A percentile compares a stretch with the other conserved stretches of the same genome.
These are phyloP conservation scores for Limnephilus auricula DNA, from an alignment of 2,888 invertebrate species.

Conservation along the genomic window DNA sequence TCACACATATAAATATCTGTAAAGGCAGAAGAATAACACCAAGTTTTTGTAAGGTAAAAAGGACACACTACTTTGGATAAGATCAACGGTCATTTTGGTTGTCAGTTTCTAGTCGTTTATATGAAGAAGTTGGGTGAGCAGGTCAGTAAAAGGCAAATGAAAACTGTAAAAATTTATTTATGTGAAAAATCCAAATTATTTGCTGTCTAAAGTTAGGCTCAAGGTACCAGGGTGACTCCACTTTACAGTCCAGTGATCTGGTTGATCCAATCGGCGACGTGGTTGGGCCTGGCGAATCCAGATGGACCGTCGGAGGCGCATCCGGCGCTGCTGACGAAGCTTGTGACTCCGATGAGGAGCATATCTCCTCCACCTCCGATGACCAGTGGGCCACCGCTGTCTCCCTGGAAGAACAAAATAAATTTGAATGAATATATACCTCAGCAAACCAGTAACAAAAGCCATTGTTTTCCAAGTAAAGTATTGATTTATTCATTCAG, in stretches of 20 bases:
- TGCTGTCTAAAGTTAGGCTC: neutral
- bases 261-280: conserved; percentile 54
- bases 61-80: neutral
- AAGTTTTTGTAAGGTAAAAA: neutral
- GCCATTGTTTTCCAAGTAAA: neutral
- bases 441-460: neutral
- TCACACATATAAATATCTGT: neutral
- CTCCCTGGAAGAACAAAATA: conserved; percentile 48
- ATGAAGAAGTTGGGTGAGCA: neutral
- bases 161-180: neutral
- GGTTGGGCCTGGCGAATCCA: conserved; percentile 52
- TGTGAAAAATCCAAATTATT: neutral
- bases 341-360: conserved; percentile 64
- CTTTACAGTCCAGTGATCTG: conserved; percentile 38
- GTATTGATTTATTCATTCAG: neutral
- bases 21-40: too few species aligned
- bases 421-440: neutral
- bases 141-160: neutral
- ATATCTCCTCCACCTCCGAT: neutral
- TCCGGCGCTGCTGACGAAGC: conserved; percentile 55
- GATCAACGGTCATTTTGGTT: neutral
- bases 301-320: conserved; percentile 48
- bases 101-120: neutral
- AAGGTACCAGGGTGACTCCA: neutral
- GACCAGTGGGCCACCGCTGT: conserved; percentile 57